A percentile compares a stretch with the other conserved stretches of the same genome.
Evolutionary conservation across 2,888 invertebrate genomes (phyloP).

Genomic region (Quadriops clusia): DNA sequence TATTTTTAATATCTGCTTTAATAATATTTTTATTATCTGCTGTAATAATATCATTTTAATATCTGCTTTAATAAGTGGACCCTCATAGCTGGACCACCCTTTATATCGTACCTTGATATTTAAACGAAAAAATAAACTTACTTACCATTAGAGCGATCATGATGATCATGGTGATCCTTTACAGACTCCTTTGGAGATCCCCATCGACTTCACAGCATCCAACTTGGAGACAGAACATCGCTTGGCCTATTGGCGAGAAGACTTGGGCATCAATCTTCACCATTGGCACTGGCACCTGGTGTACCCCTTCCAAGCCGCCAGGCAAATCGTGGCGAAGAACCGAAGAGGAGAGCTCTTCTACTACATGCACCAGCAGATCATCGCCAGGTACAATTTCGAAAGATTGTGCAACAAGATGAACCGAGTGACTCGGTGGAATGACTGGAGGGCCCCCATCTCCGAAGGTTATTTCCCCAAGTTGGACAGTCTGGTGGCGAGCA

Average conservation of each 20-base stretch:
- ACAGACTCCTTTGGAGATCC: constrained; percentile 56
- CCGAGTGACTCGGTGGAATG: constrained; percentile 49
- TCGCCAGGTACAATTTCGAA: constrained; percentile 62
- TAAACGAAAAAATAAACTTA: too few species aligned
- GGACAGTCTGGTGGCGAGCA: constrained; percentile 63
- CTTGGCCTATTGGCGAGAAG: constrained; percentile 75
- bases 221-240: constrained; percentile 66
- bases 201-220: constrained; percentile 63
- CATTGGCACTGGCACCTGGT: constrained; percentile 91
- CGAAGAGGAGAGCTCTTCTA: constrained; percentile 69
- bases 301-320: constrained; percentile 60
- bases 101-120: too few species aligned
- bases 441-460: constrained; percentile 55
- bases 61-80: too few species aligned
- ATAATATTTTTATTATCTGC: too few species aligned
- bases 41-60: too few species aligned
- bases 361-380: constrained; percentile 64
- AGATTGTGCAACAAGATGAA: constrained; percentile 59
- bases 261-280: constrained; percentile 73
- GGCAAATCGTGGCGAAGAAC: constrained; percentile 57
- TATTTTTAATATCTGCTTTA: too few species aligned
- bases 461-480: constrained; percentile 80
- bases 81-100: too few species aligned
- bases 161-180: constrained; percentile 13
- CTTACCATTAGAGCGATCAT: too few species aligned